Conservation (phyloP, 2,888 invertebrate species). For the Plebejus argus region DNA sequence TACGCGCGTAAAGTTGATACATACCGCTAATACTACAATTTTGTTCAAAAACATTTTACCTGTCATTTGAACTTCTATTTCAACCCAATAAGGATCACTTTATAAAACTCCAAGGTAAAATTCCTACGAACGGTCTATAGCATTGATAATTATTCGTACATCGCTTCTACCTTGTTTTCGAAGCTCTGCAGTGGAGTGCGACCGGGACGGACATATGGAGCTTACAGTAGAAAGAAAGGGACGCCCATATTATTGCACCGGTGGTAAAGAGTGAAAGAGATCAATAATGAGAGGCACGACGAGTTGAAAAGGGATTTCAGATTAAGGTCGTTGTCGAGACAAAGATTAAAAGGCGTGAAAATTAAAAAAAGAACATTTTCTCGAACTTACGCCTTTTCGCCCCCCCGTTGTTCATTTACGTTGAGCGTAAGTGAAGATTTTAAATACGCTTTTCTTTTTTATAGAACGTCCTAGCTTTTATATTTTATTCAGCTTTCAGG, state of each 20-base stretch:
- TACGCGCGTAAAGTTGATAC: conserved; percentile 52
- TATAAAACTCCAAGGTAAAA: not conserved
- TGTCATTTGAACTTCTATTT: not conserved
- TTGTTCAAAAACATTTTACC: not conserved
- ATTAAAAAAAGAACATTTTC: conserved; percentile 42
- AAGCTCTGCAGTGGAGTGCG: conserved; percentile 78
- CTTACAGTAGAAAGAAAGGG: conserved; percentile 51
- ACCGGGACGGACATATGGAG: conserved; percentile 54
- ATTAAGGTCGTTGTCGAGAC: conserved; percentile 80
- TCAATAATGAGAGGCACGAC: conserved; percentile 80
- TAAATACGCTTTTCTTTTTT: conserved; percentile 8
- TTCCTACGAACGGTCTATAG: conserved; percentile 40
- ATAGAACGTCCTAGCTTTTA: not conserved
- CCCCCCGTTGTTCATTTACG: not conserved
- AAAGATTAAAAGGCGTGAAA: conserved; percentile 67
- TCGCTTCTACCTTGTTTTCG: conserved; percentile 75
- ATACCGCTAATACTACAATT: conserved; percentile 60
- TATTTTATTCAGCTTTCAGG: not conserved
- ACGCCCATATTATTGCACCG: conserved; percentile 73
- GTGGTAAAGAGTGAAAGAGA: conserved; percentile 81
- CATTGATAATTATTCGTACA: conserved; percentile 64
- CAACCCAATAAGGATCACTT: not conserved
- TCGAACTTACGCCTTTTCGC: not conserved
- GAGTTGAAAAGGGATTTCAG: conserved; percentile 82
- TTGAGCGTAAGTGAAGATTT: not conserved